Base-by-base conservation (phyloP, 2,797 vertebrate genomes). In the Megalops cyprinoides region DNA sequence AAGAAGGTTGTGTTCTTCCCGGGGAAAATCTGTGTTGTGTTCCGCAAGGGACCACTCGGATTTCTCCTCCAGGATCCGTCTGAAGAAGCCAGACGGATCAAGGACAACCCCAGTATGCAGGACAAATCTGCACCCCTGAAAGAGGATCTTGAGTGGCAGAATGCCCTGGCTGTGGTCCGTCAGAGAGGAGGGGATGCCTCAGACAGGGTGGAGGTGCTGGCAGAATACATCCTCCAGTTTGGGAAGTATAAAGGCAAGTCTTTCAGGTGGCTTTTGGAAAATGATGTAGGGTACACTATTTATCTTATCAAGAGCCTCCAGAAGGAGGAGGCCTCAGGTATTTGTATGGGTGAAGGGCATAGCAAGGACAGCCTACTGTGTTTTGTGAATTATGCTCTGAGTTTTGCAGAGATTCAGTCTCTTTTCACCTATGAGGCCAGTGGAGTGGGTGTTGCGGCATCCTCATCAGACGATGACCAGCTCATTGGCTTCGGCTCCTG, bases 211-310 rank as follows among this genome's bases (percentile, higher is more conserved):
- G 76, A 78, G 48, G 73, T 74, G 25, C n/a, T 85, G 12, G 79
- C 69, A 0, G 75, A 83, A 8, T 81, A 76, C 60, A 76, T 60
- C 28, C n/a, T 81, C 15, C 81, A 79, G 34, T 82, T 82, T 55
- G 82, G 82, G 1, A 81, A 81, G n/a, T 84, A 79, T 44, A 81
- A 84, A 34, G 80, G 80, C 8, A 80, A 83, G 34, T 76, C 73
- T 23, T 83, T 83, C 46, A 77, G 79, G 37, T 78, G 79, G 79
- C 42, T 75, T n/a, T n/a, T n/a, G n/a, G n/a, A n/a, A n/a, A n/a
- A n/a, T n/a, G n/a, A n/a, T n/a, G n/a, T n/a, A n/a, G n/a, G n/a
- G n/a, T n/a, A n/a, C n/a, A n/a, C n/a, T n/a, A n/a, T n/a, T n/a
- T n/a, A n/a, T n/a, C n/a, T n/a, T n/a, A n/a, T n/a, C n/a, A n/a